Conservation (phyloP, 2,797 vertebrate genomes). For the Notolepis coatsorum region DNA sequence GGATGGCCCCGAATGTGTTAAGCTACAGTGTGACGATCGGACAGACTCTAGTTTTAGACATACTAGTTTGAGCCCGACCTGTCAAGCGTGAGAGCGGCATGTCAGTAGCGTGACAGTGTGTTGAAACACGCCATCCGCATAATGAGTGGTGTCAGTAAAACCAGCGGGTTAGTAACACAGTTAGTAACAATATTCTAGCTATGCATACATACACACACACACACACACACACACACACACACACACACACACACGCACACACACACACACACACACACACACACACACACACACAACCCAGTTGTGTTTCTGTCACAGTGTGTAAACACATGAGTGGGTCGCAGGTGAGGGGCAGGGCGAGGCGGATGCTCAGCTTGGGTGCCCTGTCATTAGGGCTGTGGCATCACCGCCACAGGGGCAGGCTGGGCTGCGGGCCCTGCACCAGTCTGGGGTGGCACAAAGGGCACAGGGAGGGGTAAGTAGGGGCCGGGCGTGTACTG, state of each 20-base stretch:
- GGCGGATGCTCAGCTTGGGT: conserved; percentile 63
- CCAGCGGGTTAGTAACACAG: conserved; percentile 77
- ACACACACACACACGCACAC: conserved; percentile 16
- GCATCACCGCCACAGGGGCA: conserved; percentile 62
- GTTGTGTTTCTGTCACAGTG: conserved; percentile 53
- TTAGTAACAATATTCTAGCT: conserved; percentile 72
- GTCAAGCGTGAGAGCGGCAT: conserved; percentile 70
- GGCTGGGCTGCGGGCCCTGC: conserved; percentile 47
- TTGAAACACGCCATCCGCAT: conserved; percentile 75
- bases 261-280: neutral
- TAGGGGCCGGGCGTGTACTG: conserved; percentile 9
- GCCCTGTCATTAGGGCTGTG: conserved; percentile 78
- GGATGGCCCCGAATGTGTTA: too few species aligned
- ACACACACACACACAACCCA: too few species aligned
- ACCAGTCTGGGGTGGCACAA: conserved; percentile 78
- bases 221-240: conserved; percentile 35
- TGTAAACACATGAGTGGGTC: conserved; percentile 68
- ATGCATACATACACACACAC: conserved; percentile 36
- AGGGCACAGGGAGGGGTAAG: conserved; percentile 75
- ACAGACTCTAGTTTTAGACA: conserved; percentile 36
- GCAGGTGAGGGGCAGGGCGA: conserved; percentile 81
- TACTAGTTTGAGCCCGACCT: conserved; percentile 34
- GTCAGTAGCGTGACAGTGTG: conserved; percentile 74
- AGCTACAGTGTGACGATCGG: too few species aligned
- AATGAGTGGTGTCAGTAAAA: conserved; percentile 77